Evolutionary conservation across 2,797 vertebrate species (phyloP), one percentile per base, ranked within the genome.

Genomic region (Phyllotis vaccarum): DNA sequence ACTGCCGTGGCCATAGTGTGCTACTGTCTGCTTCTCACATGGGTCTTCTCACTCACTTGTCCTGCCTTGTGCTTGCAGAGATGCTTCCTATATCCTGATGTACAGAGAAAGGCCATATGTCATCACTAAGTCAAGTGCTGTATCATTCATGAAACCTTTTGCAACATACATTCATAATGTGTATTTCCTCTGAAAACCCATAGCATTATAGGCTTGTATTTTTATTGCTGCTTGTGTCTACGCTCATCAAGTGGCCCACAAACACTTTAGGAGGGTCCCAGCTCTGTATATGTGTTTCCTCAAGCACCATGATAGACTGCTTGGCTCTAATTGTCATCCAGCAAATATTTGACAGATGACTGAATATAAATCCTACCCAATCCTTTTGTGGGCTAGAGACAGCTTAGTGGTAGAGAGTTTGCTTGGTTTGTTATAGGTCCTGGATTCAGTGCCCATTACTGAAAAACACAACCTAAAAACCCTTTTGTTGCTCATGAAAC

Each of bases 401-500:
- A n/a, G 13, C 58, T 78, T 89, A 64, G 58, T 37, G 56, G 72
- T 37, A 37, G 58, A 62, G 70, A 64, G 7, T 31, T 64, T 64
- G 74, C 43, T 58, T 89, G 29, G 40, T 40, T 17, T 43, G 52
- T 60, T 60, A 13, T 52, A 52, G 40, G 21, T 14, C 74, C 74
- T n/a, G 60, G 31, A 58, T 64, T 52, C 56, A n/a, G 17, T 89
- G 46, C 31, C 74, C 40, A 64, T 52, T 66, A 22, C 22, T 37
- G 7, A 11, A 52, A 52, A 75, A 37, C 54, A 58, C 14, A 75
- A 85, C 70, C 86, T 76, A 68, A 90, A 95, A 86, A 49, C 89
- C 56, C 11, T 72, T 68, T 97, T 95, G 49, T 34, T 62, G 22
- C 64, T 89, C 87, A 56, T 94, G 70, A 93, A 89, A 70, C 72